Conservation (phyloP, 2,888 invertebrate species). For the Marronus borbonicus region DNA sequence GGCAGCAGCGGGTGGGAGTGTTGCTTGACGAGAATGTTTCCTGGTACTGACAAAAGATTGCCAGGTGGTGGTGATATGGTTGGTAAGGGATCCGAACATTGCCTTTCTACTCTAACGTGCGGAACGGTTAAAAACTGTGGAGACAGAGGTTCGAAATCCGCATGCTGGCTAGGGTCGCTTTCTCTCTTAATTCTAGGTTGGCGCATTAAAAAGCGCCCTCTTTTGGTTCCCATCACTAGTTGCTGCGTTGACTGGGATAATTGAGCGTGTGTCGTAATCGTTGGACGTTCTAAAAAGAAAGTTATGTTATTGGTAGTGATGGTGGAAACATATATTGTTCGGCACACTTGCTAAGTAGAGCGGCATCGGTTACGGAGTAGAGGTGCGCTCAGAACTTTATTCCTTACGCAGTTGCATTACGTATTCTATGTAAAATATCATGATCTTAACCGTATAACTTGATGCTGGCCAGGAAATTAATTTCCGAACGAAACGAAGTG, state of each 20-base stretch:
- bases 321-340: too few relatives aligned
- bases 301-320: not conserved
- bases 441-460: too few relatives aligned
- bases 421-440: too few relatives aligned
- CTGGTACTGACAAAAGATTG: constrained; percentile 75
- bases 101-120: constrained; percentile 73
- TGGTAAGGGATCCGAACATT: constrained; percentile 76
- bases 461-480: too few relatives aligned
- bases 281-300: constrained; percentile 56
- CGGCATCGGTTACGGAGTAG: too few relatives aligned
- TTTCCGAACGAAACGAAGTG: too few relatives aligned
- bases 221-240: constrained; percentile 73
- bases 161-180: constrained; percentile 72
- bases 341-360: too few relatives aligned
- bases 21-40: constrained; percentile 76
- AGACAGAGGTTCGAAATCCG: constrained; percentile 68
- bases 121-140: constrained; percentile 71
- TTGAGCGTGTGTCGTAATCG: constrained; percentile 62
- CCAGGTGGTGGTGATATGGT: constrained; percentile 70
- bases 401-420: too few relatives aligned
- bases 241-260: constrained; percentile 61
- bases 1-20: constrained; percentile 79
- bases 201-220: constrained; percentile 77
- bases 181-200: constrained; percentile 80
- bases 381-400: too few relatives aligned